Evolutionary conservation across 2,888 invertebrate species (phyloP).

Genomic region (Criorhina ranunculi): DNA sequence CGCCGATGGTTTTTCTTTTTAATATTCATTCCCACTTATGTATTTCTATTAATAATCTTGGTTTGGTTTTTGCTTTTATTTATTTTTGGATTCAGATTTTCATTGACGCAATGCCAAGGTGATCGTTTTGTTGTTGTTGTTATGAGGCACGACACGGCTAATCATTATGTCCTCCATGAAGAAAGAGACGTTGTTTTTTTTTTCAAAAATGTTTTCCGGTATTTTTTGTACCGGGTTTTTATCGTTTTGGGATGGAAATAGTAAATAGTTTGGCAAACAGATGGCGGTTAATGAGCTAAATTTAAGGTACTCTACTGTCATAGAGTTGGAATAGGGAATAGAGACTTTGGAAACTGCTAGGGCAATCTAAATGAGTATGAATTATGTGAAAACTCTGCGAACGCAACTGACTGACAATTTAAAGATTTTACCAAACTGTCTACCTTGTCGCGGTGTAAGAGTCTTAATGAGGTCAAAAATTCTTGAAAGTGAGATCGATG

Average conservation of each 20-base stretch:
- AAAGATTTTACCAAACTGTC: too few species aligned
- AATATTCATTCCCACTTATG: conserved; percentile 19
- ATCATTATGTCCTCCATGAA: conserved; percentile 59
- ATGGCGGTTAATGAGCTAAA: background rate
- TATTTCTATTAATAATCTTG: conserved; percentile 52
- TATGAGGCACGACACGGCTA: conserved; percentile 23
- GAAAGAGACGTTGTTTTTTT: too few species aligned
- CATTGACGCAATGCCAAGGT: conserved; percentile 74
- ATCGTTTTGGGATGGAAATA: background rate
- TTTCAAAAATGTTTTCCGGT: conserved; percentile 16
- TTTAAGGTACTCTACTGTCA: too few species aligned
- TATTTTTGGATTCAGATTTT: conserved; percentile 46
- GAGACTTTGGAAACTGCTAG: too few species aligned
- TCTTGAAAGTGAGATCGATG: too few species aligned
- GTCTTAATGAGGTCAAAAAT: too few species aligned
- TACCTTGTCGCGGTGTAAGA: too few species aligned
- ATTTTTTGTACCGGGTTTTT: background rate
- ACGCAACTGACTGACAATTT: too few species aligned
- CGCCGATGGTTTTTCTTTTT: background rate
- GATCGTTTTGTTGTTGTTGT: conserved; percentile 50
- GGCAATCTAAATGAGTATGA: too few species aligned
- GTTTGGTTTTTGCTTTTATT: conserved; percentile 21
- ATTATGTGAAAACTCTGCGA: too few species aligned
- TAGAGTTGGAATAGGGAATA: too few species aligned
- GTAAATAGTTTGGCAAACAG: background rate